These are phyloP conservation scores for Hydractinia symbiolongicarpus DNA, from an alignment of 30 jellyfish, hydroid and myxozoan species.

Conservation along the genomic window DNA sequence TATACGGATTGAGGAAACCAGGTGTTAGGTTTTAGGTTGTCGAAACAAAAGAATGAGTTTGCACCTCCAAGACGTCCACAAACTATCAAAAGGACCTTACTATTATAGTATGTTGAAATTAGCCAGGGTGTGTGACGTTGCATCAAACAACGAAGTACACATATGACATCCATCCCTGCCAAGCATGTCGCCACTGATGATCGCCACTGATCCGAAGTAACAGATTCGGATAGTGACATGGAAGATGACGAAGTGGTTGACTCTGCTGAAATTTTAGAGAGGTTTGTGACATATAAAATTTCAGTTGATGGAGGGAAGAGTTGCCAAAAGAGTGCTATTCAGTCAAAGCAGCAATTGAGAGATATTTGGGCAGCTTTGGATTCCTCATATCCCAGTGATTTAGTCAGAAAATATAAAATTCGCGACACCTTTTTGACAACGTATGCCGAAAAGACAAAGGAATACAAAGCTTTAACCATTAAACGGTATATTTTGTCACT, in stretches of 20 bases:
- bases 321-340: background rate
- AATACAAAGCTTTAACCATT: background rate
- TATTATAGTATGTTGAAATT: background rate
- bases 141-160: background rate
- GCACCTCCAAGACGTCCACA: background rate
- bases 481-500: background rate
- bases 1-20: background rate
- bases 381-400: background rate
- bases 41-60: background rate
- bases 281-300: background rate
- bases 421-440: background rate
- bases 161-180: too few relatives aligned
- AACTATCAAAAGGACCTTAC: background rate
- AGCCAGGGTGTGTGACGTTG: background rate
- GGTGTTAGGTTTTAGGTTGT: background rate
- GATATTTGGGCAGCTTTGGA: background rate
- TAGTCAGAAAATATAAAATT: background rate
- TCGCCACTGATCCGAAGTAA: background rate
- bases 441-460: background rate
- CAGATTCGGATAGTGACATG: background rate
- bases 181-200: background rate
- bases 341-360: background rate
- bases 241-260: background rate
- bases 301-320: slow-evolving; percentile 8
- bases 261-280: background rate